Conservation (phyloP, 2,888 invertebrate genomes). For the Lypha dubia region DNA sequence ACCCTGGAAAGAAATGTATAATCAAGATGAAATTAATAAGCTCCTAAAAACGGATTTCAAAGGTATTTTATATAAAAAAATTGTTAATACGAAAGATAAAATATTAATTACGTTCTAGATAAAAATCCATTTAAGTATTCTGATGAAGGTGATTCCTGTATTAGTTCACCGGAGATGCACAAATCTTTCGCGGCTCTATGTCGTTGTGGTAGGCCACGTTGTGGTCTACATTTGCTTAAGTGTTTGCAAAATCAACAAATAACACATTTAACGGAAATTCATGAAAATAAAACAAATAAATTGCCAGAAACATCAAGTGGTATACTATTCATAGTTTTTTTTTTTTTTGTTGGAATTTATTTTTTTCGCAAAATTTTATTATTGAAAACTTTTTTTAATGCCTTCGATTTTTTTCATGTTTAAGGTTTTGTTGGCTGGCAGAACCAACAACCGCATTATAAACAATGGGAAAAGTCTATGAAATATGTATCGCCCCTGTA, state of each 20-base stretch:
- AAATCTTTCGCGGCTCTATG: conserved; percentile 78
- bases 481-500: conserved; percentile 80
- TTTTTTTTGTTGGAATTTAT: background rate
- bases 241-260: conserved; percentile 80
- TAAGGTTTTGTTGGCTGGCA: conserved; percentile 79
- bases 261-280: conserved; percentile 71
- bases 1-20: conserved; percentile 78
- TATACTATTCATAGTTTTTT: conserved; percentile 60
- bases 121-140: conserved; percentile 75
- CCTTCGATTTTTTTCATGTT: too few species aligned
- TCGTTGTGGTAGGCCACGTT: conserved; percentile 80
- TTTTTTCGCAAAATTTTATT: background rate
- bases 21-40: conserved; percentile 78
- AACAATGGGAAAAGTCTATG: conserved; percentile 80
- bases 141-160: conserved; percentile 79
- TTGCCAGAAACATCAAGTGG: conserved; percentile 81
- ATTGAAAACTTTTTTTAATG: conserved; percentile 21
- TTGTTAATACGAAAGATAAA: background rate
- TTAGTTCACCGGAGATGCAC: conserved; percentile 81
- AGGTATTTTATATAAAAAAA: conserved; percentile 20
- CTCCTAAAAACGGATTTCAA: conserved; percentile 61
- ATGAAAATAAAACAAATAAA: conserved; percentile 30
- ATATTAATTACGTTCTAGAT: conserved; percentile 69
- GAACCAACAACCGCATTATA: conserved; percentile 73
- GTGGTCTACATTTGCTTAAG: conserved; percentile 79